Evolutionary conservation across 2,113 vertebrate genomes (phyloP).

Genomic region (Anoura caudifer): DNA sequence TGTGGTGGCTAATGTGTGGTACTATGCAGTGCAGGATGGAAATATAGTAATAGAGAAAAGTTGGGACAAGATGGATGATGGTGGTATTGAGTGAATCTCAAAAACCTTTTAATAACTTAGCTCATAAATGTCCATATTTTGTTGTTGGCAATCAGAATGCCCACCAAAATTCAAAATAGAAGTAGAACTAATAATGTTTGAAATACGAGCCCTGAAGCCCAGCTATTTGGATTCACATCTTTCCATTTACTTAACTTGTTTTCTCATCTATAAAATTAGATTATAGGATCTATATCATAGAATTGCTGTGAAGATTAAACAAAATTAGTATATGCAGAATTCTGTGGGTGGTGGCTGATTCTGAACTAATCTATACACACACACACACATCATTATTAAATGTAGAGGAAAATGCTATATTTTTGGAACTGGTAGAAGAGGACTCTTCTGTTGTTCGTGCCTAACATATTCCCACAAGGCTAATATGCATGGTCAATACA

Average conservation of each 20-base stretch:
- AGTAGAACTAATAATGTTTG: neutral
- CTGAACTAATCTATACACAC: neutral
- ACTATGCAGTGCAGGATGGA: neutral
- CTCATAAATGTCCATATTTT: neutral
- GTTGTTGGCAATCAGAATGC: neutral
- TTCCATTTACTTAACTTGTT: neutral
- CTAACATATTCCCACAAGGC: neutral
- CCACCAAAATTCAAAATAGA: neutral
- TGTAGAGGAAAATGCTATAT: neutral
- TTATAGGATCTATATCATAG: neutral
- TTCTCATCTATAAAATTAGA: neutral
- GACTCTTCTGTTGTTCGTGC: neutral
- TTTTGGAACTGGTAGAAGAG: neutral
- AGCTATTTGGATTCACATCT: neutral
- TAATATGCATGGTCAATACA: neutral
- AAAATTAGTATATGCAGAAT: neutral
- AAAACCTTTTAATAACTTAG: neutral
- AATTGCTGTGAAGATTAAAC: neutral
- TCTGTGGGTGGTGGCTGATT: neutral
- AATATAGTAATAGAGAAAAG: neutral
- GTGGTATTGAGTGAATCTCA: neutral
- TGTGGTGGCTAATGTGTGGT: neutral
- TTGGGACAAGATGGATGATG: neutral
- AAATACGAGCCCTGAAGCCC: neutral
- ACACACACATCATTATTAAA: neutral